These are phyloP conservation scores for Idaea straminata DNA, from an alignment of 2,888 invertebrate genomes.

Conservation along the genomic window DNA sequence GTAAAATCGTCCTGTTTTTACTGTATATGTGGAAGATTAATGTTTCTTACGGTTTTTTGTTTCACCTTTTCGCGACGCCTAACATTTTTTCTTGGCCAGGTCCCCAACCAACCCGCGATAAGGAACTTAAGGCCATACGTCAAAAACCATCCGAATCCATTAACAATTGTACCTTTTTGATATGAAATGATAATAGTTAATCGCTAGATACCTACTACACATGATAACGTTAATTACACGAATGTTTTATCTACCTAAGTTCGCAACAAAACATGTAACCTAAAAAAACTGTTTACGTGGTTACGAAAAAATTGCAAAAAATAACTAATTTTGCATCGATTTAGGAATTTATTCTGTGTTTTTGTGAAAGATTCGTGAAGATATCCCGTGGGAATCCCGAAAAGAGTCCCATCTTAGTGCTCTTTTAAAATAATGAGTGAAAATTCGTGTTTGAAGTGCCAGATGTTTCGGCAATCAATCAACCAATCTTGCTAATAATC, in stretches of 20 bases:
- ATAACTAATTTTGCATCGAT: not conserved
- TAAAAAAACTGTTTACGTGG: not conserved
- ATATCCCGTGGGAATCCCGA: not conserved
- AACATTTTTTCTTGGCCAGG: too few relatives aligned
- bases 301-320: constrained; percentile 5
- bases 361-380: not conserved
- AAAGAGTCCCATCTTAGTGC: too few relatives aligned
- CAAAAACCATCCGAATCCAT: not conserved
- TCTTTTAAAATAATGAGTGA: too few relatives aligned
- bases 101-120: too few relatives aligned
- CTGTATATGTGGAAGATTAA: too few relatives aligned
- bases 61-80: too few relatives aligned
- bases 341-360: too few relatives aligned
- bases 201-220: constrained; percentile 4
- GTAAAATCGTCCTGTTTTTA: too few relatives aligned
- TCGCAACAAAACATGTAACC: not conserved
- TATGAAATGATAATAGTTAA: constrained; percentile 10
- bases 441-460: too few relatives aligned
- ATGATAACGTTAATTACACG: not conserved
- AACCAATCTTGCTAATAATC: too few relatives aligned
- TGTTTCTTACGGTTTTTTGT: too few relatives aligned
- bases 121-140: not conserved
- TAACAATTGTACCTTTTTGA: not conserved
- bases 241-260: constrained; percentile 9
- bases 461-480: too few relatives aligned